phyloP scores from a whole-genome alignment of 2,113 vertebrate species.

The Hydrolagus affinis region DNA sequence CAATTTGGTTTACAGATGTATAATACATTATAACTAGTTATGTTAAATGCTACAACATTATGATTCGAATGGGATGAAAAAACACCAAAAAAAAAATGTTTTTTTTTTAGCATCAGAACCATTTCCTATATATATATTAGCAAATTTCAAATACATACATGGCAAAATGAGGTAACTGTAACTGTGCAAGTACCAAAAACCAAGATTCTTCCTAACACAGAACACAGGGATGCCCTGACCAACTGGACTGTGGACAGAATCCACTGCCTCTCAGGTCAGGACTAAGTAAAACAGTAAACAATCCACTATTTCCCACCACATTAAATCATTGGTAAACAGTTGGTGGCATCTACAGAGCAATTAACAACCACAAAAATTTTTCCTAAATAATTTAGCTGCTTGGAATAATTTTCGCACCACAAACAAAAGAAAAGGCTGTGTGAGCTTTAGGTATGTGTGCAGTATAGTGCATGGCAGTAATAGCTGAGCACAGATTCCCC shows the following conservation, averaged over 20 bases:
- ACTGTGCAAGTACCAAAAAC: slow-evolving; percentile 99
- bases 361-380: slow-evolving; percentile 78
- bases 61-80: slow-evolving; percentile 98
- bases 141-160: slow-evolving; percentile 98
- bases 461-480: slow-evolving; percentile 96
- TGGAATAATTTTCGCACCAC: slow-evolving; percentile 79
- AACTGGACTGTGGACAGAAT: slow-evolving; percentile 60
- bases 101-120: slow-evolving; percentile 91
- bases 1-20: slow-evolving; percentile 98
- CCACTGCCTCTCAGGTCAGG: slow-evolving; percentile 68
- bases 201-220: slow-evolving; percentile 90
- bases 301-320: slow-evolving; percentile 91
- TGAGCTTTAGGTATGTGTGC: slow-evolving; percentile 76
- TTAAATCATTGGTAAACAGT: slow-evolving; percentile 85
- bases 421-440: slow-evolving; percentile 52
- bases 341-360: slow-evolving; percentile 89
- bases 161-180: slow-evolving; percentile 99
- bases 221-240: slow-evolving; percentile 79
- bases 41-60: slow-evolving; percentile 99
- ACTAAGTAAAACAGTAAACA: slow-evolving; percentile 88
- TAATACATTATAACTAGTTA: slow-evolving; percentile 98
- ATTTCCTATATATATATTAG: slow-evolving; percentile 97
- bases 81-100: slow-evolving; percentile 70
- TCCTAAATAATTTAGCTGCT: slow-evolving; percentile 88
- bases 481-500: slow-evolving; percentile 89